These are phyloP conservation scores for Protosalanx chinensis DNA, from an alignment of 2,797 vertebrate genomes.

Conservation along the genomic window DNA sequence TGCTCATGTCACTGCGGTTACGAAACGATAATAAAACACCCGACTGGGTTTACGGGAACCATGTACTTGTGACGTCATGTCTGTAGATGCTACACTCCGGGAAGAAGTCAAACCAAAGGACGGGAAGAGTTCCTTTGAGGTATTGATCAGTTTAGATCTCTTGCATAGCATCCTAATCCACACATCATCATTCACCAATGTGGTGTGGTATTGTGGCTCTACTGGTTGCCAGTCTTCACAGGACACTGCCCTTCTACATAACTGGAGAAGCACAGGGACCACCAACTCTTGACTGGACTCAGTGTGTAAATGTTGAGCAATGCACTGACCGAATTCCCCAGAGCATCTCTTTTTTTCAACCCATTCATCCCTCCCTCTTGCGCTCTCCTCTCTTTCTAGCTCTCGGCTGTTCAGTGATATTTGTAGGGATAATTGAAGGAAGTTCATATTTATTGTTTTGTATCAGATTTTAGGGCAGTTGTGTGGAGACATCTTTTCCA, in stretches of 20 bases:
- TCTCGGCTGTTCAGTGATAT: neutral
- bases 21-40: conserved; percentile 6
- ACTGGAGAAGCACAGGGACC: neutral
- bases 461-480: neutral
- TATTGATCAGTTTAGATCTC: conserved; percentile 8
- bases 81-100: conserved; percentile 1
- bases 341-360: conserved; percentile 12
- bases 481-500: neutral
- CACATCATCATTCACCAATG: neutral
- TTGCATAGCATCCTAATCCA: neutral
- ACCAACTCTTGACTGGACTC: conserved; percentile 13
- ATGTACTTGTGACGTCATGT: conserved; percentile 4
- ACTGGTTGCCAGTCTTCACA: neutral
- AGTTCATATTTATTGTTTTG: neutral
- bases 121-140: too few species aligned
- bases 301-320: conserved; percentile 30
- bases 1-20: conserved; percentile 6
- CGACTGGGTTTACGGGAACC: neutral
- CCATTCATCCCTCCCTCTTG: neutral
- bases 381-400: neutral
- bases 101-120: neutral
- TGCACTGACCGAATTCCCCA: conserved; percentile 5
- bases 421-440: too few species aligned
- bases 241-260: conserved; percentile 9
- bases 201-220: neutral